Conservation (phyloP, 1,140 invertebrate genomes). For the Leucophenga varia region DNA sequence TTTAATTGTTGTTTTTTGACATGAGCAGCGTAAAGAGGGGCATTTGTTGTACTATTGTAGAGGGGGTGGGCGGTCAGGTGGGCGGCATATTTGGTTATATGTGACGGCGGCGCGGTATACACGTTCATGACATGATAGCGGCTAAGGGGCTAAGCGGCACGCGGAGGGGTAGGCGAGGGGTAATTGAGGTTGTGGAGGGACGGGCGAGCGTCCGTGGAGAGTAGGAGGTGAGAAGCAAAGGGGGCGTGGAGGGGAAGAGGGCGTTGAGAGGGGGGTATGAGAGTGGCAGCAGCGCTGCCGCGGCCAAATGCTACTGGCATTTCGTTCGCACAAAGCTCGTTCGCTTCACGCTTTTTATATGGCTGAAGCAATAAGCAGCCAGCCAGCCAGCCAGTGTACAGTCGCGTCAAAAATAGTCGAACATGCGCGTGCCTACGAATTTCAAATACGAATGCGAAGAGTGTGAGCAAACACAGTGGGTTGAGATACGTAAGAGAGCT, state of each 20-base stretch:
- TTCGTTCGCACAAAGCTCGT: constrained; percentile 46
- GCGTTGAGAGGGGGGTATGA: constrained; percentile 9
- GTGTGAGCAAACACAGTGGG: constrained; percentile 8
- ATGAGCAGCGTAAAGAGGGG: too few species aligned
- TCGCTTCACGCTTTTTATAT: constrained; percentile 47
- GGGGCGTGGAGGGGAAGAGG: neutral
- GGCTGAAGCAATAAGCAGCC: constrained; percentile 31
- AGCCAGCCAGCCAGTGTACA: constrained; percentile 42
- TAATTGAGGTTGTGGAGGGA: too few species aligned
- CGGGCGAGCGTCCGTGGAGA: neutral
- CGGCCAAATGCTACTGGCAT: constrained; percentile 46
- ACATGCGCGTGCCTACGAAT: constrained; percentile 29
- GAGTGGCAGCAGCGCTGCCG: constrained; percentile 26
- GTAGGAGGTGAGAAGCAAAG: too few species aligned
- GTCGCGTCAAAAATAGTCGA: constrained; percentile 48
- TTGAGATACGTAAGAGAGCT: neutral
- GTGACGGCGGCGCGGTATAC: too few species aligned
- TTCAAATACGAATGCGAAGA: constrained; percentile 2
- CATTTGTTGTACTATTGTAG: too few species aligned
- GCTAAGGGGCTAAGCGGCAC: too few species aligned
- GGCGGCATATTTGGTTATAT: too few species aligned
- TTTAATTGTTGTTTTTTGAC: too few species aligned
- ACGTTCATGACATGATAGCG: too few species aligned
- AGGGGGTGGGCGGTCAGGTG: too few species aligned
- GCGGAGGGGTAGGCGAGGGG: too few species aligned